phyloP scores from a whole-genome alignment of 2,797 vertebrate species.

The Hoplostethus mediterraneus region DNA sequence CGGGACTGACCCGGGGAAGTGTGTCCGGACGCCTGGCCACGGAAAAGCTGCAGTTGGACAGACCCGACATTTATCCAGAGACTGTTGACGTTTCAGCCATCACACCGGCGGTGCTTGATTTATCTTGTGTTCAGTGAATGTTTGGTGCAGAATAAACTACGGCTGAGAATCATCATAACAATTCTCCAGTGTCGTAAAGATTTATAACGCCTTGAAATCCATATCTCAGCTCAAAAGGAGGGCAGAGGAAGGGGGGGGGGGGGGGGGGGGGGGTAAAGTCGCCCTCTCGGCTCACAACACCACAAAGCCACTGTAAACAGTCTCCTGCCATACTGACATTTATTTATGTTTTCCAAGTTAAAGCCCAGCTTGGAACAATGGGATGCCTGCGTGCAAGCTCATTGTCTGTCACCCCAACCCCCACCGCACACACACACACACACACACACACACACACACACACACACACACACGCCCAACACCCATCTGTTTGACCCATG shows the following conservation, averaged over 20 bases:
- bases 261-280: neutral
- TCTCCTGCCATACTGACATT: constrained; percentile 33
- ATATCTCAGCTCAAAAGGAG: too few relatives aligned
- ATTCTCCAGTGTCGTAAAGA: too few relatives aligned
- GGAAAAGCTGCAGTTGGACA: too few relatives aligned
- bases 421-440: constrained; percentile 15
- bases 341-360: constrained; percentile 34
- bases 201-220: too few relatives aligned
- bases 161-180: too few relatives aligned
- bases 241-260: neutral
- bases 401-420: constrained; percentile 34
- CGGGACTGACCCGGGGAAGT: too few relatives aligned
- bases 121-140: too few relatives aligned
- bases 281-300: constrained; percentile 27
- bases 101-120: too few relatives aligned
- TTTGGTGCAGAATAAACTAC: too few relatives aligned
- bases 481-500: constrained; percentile 33
- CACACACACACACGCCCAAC: neutral
- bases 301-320: constrained; percentile 53
- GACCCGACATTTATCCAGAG: too few relatives aligned
- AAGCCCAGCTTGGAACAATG: constrained; percentile 43
- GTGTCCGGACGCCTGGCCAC: too few relatives aligned
- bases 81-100: too few relatives aligned
- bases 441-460: constrained; percentile 11
- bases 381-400: constrained; percentile 39